These are phyloP conservation scores for Orchesella cincta DNA, from an alignment of 1,140 invertebrate genomes.

Conservation along the genomic window DNA sequence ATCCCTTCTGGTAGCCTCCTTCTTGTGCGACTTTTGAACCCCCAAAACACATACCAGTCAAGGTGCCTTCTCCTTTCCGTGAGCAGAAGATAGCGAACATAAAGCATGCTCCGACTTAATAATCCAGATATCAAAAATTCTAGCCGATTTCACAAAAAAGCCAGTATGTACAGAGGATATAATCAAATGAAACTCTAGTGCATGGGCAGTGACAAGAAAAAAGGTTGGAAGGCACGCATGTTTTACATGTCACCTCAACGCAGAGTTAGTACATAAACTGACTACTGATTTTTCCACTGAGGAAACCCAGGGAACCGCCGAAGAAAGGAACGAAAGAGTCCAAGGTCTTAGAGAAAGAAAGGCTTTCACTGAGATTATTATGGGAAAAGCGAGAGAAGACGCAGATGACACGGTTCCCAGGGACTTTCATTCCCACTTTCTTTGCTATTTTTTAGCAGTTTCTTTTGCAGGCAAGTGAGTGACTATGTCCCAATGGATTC, in stretches of 20 bases:
- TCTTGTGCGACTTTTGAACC: constrained; percentile 2
- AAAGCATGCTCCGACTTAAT: too few relatives aligned
- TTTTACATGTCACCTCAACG: too few relatives aligned
- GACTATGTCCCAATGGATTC: constrained; percentile 17
- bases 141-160: too few relatives aligned
- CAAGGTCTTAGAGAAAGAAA: constrained; percentile 30
- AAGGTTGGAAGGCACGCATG: background rate
- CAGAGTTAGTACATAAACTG: too few relatives aligned
- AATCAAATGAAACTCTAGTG: too few relatives aligned
- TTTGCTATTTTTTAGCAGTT: constrained; percentile 6
- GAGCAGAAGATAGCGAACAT: too few relatives aligned
- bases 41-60: background rate
- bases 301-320: too few relatives aligned
- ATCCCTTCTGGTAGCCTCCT: background rate
- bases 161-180: too few relatives aligned
- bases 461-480: constrained; percentile 18
- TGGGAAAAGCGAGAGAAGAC: constrained; percentile 23
- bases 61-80: too few relatives aligned
- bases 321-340: background rate
- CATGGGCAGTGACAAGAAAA: background rate
- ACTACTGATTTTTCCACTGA: too few relatives aligned
- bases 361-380: constrained; percentile 41
- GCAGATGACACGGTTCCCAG: constrained; percentile 41
- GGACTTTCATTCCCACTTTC: constrained; percentile 37
- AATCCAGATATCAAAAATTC: too few relatives aligned